phyloP scores from a whole-genome alignment of 2,797 vertebrate genomes.

The Ptychadena robeensis region DNA sequence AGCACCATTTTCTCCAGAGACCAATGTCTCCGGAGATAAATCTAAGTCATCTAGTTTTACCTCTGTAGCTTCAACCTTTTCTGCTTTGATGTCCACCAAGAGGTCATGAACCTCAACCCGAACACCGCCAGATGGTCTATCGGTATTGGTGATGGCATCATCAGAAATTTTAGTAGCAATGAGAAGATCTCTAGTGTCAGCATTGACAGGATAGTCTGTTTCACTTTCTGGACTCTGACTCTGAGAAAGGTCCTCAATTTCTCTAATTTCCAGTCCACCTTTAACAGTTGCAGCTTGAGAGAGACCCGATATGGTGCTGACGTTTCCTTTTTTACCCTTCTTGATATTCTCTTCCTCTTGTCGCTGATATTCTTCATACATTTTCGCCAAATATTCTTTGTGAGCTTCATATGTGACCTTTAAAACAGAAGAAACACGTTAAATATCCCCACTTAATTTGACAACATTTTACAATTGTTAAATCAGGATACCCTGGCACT shows the following conservation, averaged over 20 bases:
- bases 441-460: too few relatives aligned
- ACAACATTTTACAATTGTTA: too few relatives aligned
- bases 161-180: slow-evolving; percentile 88
- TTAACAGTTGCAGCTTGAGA: slow-evolving; percentile 90
- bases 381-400: slow-evolving; percentile 97
- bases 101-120: slow-evolving; percentile 97
- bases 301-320: slow-evolving; percentile 97
- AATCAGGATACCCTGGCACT: too few relatives aligned
- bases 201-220: slow-evolving; percentile 89
- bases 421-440: background rate
- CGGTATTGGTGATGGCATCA: slow-evolving; percentile 80
- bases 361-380: slow-evolving; percentile 99
- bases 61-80: slow-evolving; percentile 98
- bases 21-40: slow-evolving; percentile 91
- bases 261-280: slow-evolving; percentile 90
- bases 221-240: slow-evolving; percentile 98
- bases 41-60: slow-evolving; percentile 98
- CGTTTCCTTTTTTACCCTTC: slow-evolving; percentile 96
- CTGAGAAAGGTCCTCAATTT: slow-evolving; percentile 92
- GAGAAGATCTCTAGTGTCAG: slow-evolving; percentile 89
- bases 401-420: slow-evolving; percentile 99
- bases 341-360: slow-evolving; percentile 99
- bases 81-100: slow-evolving; percentile 97
- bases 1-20: slow-evolving; percentile 86
- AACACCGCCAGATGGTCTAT: slow-evolving; percentile 81